Base-by-base conservation (phyloP, 1,140 invertebrate genomes). In the Drosophila burlai region DNA sequence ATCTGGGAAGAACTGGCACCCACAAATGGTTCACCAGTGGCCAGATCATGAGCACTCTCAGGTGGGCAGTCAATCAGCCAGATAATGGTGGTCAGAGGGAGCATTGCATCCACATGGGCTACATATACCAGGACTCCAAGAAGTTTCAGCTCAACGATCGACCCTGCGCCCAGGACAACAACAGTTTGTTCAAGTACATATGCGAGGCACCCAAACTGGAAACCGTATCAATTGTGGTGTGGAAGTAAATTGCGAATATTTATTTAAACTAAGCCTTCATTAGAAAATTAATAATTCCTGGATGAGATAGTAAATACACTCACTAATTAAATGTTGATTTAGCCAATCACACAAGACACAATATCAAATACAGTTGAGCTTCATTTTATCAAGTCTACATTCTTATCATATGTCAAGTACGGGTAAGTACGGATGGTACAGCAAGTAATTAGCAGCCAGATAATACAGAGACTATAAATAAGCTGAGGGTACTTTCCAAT, bases 191-290 rank as follows among this genome's bases (percentile, higher is more conserved):
- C 24, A 16, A 71, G 40, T 24, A 93, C 83, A 93, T 95, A 94
- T 52, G 94, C 91, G 2, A 95, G 95, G 21, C 87, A 59, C 16
- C 95, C 94, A 11, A 94, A 67, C 21, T 95, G 94, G 4, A 95
- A 94, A 67, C 95, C 93, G 45, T 95, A 87, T 73, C 93, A 93
- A 94, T 95, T 77, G 45, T 66, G 43, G 69, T 74, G 18, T 77
- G 75, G 75, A 68, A 77, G 16, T 77, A 26, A 59, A 38, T 47
- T 1, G 13, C 18, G 0, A 36, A 55, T 55, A 38, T 40, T 40
- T 26, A n/a, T 5, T n/a, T 55, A 9, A 16, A 16, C 18, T 13
- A 13, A 8, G 8, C 13, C n/a, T 18, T 18, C 6, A 52, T 18
- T 18, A 15, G 4, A 29, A 2, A 26, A n/a, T 26, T n/a, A 50